Evolutionary conservation across 2,797 vertebrate species (phyloP), one percentile per base, ranked within the genome.

Genomic region (Muscicapa striata): DNA sequence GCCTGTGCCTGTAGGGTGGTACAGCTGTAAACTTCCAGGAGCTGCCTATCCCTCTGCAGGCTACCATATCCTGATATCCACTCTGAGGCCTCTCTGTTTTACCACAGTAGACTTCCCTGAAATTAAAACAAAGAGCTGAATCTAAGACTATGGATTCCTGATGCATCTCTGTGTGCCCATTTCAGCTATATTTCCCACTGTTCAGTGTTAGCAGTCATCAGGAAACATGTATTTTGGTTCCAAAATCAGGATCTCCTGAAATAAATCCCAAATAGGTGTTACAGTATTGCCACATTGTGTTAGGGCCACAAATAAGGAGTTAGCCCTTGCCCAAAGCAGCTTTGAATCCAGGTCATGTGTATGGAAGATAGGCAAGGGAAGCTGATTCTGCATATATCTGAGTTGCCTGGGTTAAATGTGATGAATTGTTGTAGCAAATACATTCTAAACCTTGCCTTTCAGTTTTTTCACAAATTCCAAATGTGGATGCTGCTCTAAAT

Each of bases 391-490:
- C 34, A 32, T 69, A 2, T 63, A 41, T 87, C 61, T 81, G 69
- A 73, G 32, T 57, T 86, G 66, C 38, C 63, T 69, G 63, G n/a
- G 29, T 88, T 90, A 82, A 79, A 88, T 62, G 55, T 78, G 30
- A 45, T 63, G 72, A 93, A 77, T 90, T 82, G 51, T 72, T 89
- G 58, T 68, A 87, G 87, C 68, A 92, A 95, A 82, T 66, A 43
- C 57, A 76, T 94, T 94, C 66, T 46, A 81, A 88, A 74, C 15
- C n/a, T 76, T 82, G 64, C 16, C n/a, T 46, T 61, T 74, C 40
- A 27, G n/a, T 82, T 94, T 85, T 85, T 87, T 62, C 78, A 77
- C 64, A 72, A 80, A 68, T 85, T 95, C 78, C 86, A 85, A 83
- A 89, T 92, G 49, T 72, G n/a, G 75, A 85, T 68, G 54, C 38